Base-by-base conservation (phyloP, 2,113 vertebrate genomes). In the Nematolebias whitei region DNA sequence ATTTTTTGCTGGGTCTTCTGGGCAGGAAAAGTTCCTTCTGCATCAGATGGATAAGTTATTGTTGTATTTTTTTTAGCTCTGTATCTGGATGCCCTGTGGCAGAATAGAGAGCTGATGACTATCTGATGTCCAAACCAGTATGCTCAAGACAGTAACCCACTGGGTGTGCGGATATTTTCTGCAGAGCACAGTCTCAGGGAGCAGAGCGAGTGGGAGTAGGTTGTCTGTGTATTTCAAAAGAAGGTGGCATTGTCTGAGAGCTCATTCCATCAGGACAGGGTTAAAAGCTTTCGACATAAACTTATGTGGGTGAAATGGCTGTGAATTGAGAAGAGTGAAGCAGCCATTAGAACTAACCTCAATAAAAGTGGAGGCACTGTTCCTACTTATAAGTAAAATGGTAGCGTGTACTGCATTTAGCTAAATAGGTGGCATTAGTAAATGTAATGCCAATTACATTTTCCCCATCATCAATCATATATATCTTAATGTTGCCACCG, bases 201-300 rank as follows among this genome's bases (percentile, higher is more conserved):
- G 75, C 77, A 78, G 57, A 73, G 71, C 63, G 85, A 85, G 78
- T 87, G 69, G 85, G 85, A 83, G 81, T 71, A 68, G 2, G 49
- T 78, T 83, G 75, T 85, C 79, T 85, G 54, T 68, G 71, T 68
- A 54, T 83, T 87, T 85, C 80, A 82, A 71, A 81, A 79, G 79
- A 85, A 41, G 74, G 65, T 63, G 62, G 62, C 69, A 83, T 58
- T 60, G 70, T 82, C 69, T 68, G 66, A 83, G 82, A 63, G 70
- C 61, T 74, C 64, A 57, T 80, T 84, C 72, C 80, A 51, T 75
- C 80, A 85, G 82, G 70, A 82, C 62, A 65, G 39, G 68, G 72
- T 80, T 86, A 75, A 80, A 82, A 77, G 82, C 76, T 82, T 84
- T 85, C 52, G 76, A 63, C 78, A 69, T n/a, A 49, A 74, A 56